These are phyloP conservation scores for Phenganax subtilis DNA, from an alignment of 92 coral and sea anemone species.

Conservation along the genomic window DNA sequence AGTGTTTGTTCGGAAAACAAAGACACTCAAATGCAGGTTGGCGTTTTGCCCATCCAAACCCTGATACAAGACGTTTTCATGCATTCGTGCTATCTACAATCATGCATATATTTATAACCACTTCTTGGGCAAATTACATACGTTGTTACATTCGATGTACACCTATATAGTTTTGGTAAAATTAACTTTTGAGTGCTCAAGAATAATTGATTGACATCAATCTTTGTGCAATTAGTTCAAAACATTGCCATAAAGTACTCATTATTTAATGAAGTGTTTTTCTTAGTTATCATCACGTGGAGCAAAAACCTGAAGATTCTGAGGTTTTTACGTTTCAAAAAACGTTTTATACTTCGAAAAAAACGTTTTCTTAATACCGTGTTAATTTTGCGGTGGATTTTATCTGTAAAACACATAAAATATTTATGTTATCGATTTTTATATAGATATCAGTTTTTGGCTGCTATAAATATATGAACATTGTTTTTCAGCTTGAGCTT, in stretches of 20 bases:
- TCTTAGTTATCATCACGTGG: no score
- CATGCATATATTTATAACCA: background rate
- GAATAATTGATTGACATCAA: background rate
- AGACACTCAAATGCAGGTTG: background rate
- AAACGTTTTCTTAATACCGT: background rate
- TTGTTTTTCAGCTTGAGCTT: background rate
- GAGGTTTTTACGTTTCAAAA: no score
- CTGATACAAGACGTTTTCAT: background rate
- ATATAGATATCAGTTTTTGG: background rate
- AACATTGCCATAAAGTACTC: background rate
- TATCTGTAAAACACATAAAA: constrained; percentile 3
- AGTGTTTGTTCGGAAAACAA: constrained; percentile 8
- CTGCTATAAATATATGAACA: background rate
- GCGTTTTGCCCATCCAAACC: background rate
- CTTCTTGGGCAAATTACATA: background rate
- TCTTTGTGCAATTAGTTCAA: background rate
- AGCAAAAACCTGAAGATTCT: no score
- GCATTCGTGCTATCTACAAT: background rate
- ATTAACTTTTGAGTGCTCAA: background rate
- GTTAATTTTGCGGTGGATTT: background rate
- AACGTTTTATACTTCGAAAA: no score
- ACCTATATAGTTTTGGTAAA: background rate
- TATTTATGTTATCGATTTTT: background rate
- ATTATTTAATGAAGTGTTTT: background rate
- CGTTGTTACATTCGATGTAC: background rate